Evolutionary conservation across 2,888 invertebrate genomes (phyloP), one percentile per base, ranked within the genome.

Genomic region (Stenodera caucasica): DNA sequence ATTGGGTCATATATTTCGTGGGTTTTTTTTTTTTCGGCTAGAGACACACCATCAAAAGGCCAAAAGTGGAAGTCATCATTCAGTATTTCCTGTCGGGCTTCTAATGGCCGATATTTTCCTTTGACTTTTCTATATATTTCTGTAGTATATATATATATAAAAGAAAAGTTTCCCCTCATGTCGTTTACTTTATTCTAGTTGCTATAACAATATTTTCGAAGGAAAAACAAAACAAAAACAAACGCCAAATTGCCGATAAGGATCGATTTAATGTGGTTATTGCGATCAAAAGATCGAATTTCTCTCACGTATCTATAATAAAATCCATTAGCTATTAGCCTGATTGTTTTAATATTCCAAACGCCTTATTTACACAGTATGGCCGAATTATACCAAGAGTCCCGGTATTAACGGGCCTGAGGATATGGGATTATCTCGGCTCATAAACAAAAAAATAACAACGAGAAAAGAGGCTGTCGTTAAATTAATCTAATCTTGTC

Each of bases 1-100:
- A 35, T 35, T 35, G 6, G 35, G n/a, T 6, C 14, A n/a, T n/a
- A n/a, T n/a, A n/a, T n/a, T n/a, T n/a, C n/a, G n/a, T n/a, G n/a
- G 4, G 35, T 35, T 6, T 35, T 35, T 35, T 35, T 35, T n/a
- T n/a, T n/a, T n/a, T n/a, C n/a, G n/a, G n/a, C 35, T 14, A 35
- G n/a, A 35, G 5, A 35, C 35, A 35, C 6, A 9, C 37, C 3
- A 18, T 40, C 35, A 35, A 35, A 35, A 35, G 37, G 8, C 37
- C 15, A 40, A 40, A 8, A 40, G 37, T 40, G 37, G 37, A 40
- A 40, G 37, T 40, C 37, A 40, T 40, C 37, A 40, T 40, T 40
- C 18, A 40, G 37, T 40, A 11, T 40, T 40, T 40, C 37, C 37
- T 40, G 15, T 40, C 37, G 7, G 37, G 9, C 18, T 18, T 40